phyloP scores from a whole-genome alignment of 2,888 invertebrate genomes.

The Drosophila quasianomalipes region DNA sequence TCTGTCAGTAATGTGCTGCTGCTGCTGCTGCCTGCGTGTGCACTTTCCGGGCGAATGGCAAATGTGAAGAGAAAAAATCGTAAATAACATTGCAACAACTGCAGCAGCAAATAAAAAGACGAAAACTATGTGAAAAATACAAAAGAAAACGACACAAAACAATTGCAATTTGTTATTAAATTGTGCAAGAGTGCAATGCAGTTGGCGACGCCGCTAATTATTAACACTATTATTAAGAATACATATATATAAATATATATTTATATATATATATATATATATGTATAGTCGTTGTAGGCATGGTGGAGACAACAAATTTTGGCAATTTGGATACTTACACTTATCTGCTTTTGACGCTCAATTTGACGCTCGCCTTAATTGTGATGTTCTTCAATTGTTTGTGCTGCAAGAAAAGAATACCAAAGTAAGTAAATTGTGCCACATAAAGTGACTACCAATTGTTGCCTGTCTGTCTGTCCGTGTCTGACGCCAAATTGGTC shows the following conservation, averaged over 20 bases:
- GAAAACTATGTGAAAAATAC: slow-evolving; percentile 49
- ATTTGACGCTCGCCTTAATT: slow-evolving; percentile 85
- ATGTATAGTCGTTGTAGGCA: slow-evolving; percentile 43
- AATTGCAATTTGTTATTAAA: slow-evolving; percentile 30
- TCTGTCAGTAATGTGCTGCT: slow-evolving; percentile 1
- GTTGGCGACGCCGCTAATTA: slow-evolving; percentile 34
- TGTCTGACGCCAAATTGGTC: slow-evolving; percentile 6
- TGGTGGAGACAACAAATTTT: slow-evolving; percentile 65
- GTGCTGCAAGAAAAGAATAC: slow-evolving; percentile 91
- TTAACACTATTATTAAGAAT: slow-evolving; percentile 39
- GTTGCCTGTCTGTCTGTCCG: background rate
- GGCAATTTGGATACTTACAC: slow-evolving; percentile 69
- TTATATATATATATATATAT: slow-evolving; percentile 18
- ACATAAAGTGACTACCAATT: background rate
- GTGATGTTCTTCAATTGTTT: slow-evolving; percentile 89
- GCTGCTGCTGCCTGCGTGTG: slow-evolving; percentile 46
- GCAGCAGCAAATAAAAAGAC: slow-evolving; percentile 37
- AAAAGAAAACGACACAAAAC: slow-evolving; percentile 5
- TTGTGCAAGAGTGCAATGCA: slow-evolving; percentile 54
- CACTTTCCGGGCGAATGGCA: slow-evolving; percentile 50
- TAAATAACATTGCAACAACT: slow-evolving; percentile 63
- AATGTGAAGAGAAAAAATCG: slow-evolving; percentile 40
- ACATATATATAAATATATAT: slow-evolving; percentile 40
- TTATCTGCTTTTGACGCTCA: slow-evolving; percentile 82
- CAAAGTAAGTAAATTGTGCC: slow-evolving; percentile 88